These are phyloP conservation scores for Oxycera nigricornis DNA, from an alignment of 2,888 invertebrate species.

Conservation along the genomic window DNA sequence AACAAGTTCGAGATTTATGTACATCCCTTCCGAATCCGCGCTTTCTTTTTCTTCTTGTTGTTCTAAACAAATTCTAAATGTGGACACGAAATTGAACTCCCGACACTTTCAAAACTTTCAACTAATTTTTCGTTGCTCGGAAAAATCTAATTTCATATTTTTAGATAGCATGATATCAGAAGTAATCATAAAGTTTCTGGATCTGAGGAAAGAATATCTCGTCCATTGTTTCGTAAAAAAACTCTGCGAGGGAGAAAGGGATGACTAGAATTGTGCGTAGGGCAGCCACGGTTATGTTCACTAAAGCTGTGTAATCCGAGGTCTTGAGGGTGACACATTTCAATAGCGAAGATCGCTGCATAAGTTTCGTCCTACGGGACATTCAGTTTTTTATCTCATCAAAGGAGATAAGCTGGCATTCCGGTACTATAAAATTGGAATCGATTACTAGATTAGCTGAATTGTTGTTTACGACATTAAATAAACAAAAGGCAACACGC, in stretches of 20 bases:
- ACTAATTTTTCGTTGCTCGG: slow-evolving; percentile 4
- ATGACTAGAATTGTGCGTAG: neutral
- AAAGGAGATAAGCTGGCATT: slow-evolving; percentile 15
- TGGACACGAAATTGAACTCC: neutral
- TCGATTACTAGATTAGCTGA: slow-evolving; percentile 31
- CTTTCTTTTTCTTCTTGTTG: neutral
- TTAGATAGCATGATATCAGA: slow-evolving; percentile 27
- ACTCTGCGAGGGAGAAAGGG: neutral
- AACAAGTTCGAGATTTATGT: slow-evolving; percentile 22
- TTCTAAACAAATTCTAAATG: slow-evolving; percentile 3
- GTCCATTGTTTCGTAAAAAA: neutral
- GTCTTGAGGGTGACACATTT: slow-evolving; percentile 14
- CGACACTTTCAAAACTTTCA: neutral
- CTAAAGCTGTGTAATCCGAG: neutral
- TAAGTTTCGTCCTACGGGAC: neutral
- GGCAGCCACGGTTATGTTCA: neutral
- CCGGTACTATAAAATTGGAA: neutral
- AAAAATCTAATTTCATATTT: slow-evolving; percentile 34
- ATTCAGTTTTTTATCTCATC: slow-evolving; percentile 20
- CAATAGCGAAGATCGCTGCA: neutral
- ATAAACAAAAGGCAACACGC: neutral
- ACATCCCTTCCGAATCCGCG: neutral
- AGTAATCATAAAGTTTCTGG: slow-evolving; percentile 8
- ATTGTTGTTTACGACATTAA: slow-evolving; percentile 21
- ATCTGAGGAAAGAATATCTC: slow-evolving; percentile 1